A percentile compares a stretch with the other conserved stretches of the same genome.
Evolutionary conservation across 2,888 invertebrate genomes (phyloP).

Genomic region (Alviniconcha strummeri): DNA sequence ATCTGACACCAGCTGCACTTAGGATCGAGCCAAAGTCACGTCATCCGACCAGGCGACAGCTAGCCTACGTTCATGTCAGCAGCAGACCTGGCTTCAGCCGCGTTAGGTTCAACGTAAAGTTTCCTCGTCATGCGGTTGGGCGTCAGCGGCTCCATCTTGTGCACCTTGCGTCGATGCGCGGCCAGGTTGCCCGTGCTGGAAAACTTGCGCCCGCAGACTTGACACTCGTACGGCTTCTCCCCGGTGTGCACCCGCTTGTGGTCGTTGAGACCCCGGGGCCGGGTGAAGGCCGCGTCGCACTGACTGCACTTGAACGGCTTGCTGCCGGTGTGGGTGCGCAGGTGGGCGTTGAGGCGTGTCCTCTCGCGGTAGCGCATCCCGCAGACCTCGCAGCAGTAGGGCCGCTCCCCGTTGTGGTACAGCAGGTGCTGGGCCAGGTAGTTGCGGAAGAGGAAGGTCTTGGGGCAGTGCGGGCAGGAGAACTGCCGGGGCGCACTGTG

Average conservation of each 20-base stretch:
- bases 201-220: constrained; percentile 6
- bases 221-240: constrained; percentile 11
- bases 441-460: constrained; percentile 18
- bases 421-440: constrained; percentile 22
- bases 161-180: constrained; percentile 7
- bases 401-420: constrained; percentile 1
- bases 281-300: constrained; percentile 12
- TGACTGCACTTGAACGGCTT: constrained; percentile 1
- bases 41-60: too few species aligned
- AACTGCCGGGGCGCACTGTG: neutral
- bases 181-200: constrained; percentile 15
- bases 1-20: too few species aligned
- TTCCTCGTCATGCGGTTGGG: neutral
- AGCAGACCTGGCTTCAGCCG: too few species aligned
- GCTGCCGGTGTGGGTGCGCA: constrained; percentile 20
- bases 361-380: constrained; percentile 14
- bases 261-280: constrained; percentile 8
- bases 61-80: too few species aligned
- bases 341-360: constrained; percentile 17
- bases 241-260: constrained; percentile 23
- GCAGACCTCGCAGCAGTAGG: constrained; percentile 21
- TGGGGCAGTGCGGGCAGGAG: constrained; percentile 18
- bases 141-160: neutral
- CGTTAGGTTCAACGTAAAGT: too few species aligned
- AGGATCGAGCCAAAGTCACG: too few species aligned